These are phyloP conservation scores for Leptinotarsa haldemani DNA, from an alignment of 2,888 invertebrate genomes.

Conservation along the genomic window DNA sequence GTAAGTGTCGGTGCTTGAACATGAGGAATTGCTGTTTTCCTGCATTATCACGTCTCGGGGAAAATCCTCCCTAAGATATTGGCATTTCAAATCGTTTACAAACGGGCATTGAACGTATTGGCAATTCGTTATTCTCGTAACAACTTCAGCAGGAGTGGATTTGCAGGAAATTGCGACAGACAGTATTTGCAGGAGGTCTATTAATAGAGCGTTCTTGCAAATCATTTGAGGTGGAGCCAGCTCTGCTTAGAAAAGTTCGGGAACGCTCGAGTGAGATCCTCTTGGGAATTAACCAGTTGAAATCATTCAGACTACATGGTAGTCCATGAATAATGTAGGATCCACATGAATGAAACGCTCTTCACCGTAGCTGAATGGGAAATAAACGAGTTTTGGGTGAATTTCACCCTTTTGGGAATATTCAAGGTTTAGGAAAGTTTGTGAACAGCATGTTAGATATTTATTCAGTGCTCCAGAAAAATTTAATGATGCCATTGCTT, in stretches of 20 bases:
- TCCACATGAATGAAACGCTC: neutral
- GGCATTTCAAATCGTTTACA: neutral
- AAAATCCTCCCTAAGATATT: neutral
- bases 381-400: neutral
- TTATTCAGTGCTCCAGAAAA: no score
- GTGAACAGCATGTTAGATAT: no score
- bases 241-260: neutral
- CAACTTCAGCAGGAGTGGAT: conserved; percentile 4
- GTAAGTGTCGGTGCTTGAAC: neutral
- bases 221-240: neutral
- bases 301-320: neutral
- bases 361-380: neutral
- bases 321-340: neutral
- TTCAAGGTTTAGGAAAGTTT: no score
- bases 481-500: no score
- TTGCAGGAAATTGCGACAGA: neutral
- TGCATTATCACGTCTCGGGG: neutral
- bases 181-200: neutral
- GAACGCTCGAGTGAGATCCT: neutral
- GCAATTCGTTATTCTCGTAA: conserved; percentile 4
- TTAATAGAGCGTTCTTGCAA: neutral
- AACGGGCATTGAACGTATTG: neutral
- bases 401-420: no score
- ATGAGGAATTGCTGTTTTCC: neutral
- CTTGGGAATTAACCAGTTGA: neutral